Evolutionary conservation across 2,113 vertebrate species (phyloP), one percentile per base, ranked within the genome.

Genomic region (Trogon melanurus): DNA sequence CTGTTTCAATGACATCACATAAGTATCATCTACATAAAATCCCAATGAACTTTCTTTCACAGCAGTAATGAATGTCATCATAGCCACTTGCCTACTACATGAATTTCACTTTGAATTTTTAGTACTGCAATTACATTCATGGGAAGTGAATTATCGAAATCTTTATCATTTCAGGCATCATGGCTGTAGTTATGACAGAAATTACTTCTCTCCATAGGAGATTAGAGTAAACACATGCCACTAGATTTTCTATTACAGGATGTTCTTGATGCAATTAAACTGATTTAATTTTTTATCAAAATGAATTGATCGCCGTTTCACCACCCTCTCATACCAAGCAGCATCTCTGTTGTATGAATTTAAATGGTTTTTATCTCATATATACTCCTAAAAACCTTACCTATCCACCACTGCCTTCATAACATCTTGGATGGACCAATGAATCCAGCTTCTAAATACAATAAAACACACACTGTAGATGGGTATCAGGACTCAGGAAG

Each of bases 111-210:
- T 45, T 54, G 71, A 93, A 70, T 71, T 95, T 97, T 95, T 71
- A 92, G 79, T 71, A 96, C 76, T 74, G 88, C 90, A 95, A n/a
- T 76, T 88, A 81, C 32, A 95, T 89, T 72, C 58, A 34, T 47
- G 78, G 75, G 57, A 95, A 95, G 64, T 45, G 21, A 96, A 97
- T 95, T 84, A 97, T 76, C 74, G 61, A 36, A 88, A 23, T 70
- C 67, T 85, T 80, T 80, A 91, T 84, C 44, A 91, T 73, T 95
- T 92, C 88, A 92, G 85, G 61, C 66, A 80, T 19, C 75, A 80
- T 29, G 44, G 64, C 75, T 94, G 95, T 65, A 79, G 88, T 84
- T 89, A 84, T 10, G 8, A 74, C 7, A 91, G 47, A 81, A 79
- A 76, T 25, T 0, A 70, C 62, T 70, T 41, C 34, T 90, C 94